These are phyloP conservation scores for Anolis sagrei DNA, from an alignment of 2,113 vertebrate species.

Conservation along the genomic window DNA sequence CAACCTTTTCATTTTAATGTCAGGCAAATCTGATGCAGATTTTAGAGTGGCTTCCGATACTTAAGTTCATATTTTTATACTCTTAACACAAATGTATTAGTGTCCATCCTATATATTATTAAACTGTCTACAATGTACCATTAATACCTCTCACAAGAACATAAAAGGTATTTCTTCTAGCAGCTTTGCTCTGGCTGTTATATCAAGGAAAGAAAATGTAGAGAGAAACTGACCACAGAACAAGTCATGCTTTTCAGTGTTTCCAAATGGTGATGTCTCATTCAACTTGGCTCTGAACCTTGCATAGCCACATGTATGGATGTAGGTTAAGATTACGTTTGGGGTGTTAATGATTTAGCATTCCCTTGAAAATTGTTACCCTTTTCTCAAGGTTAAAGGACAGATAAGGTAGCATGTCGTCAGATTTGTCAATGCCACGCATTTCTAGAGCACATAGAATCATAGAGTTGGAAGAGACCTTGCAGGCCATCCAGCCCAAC, in stretches of 20 bases:
- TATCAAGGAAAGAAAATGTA: slow-evolving; percentile 18
- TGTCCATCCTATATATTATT: fast-evolving
- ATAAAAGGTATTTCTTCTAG: background rate
- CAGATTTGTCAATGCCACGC: slow-evolving; percentile 38
- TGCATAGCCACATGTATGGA: slow-evolving; percentile 14
- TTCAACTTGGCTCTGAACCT: background rate
- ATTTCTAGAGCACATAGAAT: background rate
- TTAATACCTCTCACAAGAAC: background rate
- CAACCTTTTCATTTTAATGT: background rate
- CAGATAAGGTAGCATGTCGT: slow-evolving; percentile 12
- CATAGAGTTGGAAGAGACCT: no score
- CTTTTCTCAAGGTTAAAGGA: slow-evolving; percentile 33
- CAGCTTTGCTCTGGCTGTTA: slow-evolving; percentile 28
- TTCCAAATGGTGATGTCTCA: background rate
- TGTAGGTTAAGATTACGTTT: background rate
- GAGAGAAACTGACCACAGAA: background rate
- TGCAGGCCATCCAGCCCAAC: no score
- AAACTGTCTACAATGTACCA: background rate
- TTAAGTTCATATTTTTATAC: background rate
- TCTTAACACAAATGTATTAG: slow-evolving; percentile 30
- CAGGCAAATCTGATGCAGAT: background rate
- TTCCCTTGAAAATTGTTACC: background rate
- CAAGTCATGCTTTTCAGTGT: background rate
- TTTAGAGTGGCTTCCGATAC: background rate
- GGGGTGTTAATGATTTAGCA: background rate